Conservation (phyloP, 2,888 invertebrate genomes). For the Noctua janthe region DNA sequence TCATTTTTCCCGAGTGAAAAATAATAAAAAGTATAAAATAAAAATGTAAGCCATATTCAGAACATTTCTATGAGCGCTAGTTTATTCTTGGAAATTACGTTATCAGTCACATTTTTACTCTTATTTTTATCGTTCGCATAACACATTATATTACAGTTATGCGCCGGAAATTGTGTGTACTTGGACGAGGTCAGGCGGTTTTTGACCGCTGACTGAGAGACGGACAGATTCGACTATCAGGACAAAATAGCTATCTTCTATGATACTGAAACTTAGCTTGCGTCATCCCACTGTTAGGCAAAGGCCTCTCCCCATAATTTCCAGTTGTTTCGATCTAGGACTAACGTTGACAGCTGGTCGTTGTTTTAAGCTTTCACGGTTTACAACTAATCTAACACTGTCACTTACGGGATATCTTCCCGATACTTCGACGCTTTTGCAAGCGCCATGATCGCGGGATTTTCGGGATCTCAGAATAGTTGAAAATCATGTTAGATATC, state of each 20-base stretch:
- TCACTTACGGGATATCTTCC: too few relatives aligned
- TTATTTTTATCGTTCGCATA: constrained; percentile 28
- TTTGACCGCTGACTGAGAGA: background rate
- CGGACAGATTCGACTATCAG: background rate
- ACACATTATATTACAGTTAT: constrained; percentile 24
- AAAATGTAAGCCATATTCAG: background rate
- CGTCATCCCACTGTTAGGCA: background rate
- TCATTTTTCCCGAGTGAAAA: background rate
- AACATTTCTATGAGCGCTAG: background rate
- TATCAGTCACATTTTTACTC: constrained; percentile 16
- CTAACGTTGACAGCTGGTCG: background rate
- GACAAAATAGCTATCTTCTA: background rate
- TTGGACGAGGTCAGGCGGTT: constrained; percentile 4
- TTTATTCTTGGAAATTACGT: constrained; percentile 19
- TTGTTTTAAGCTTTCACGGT: background rate
- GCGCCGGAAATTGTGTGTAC: constrained; percentile 26
- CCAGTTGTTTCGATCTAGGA: background rate
- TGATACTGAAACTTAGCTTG: background rate
- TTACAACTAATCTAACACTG: too few relatives aligned
- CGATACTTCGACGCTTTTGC: too few relatives aligned
- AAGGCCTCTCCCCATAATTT: background rate
- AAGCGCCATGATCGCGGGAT: too few relatives aligned
- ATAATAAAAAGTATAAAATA: too few relatives aligned
- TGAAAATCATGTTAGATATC: too few relatives aligned
- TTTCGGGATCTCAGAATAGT: too few relatives aligned